These are phyloP conservation scores for Habroteleia sp. DNA, from an alignment of 2,888 invertebrate genomes.

Conservation along the genomic window DNA sequence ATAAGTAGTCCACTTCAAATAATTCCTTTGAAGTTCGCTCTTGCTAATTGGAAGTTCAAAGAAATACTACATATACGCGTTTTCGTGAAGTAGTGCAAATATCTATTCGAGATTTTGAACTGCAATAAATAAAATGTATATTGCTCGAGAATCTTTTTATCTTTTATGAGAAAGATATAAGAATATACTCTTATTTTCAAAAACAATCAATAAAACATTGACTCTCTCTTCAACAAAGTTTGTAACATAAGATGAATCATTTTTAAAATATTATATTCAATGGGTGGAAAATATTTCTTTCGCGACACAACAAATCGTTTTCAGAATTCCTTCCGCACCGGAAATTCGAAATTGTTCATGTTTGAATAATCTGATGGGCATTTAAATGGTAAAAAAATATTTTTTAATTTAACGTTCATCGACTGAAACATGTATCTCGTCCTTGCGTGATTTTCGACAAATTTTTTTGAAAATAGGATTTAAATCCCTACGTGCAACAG, in stretches of 20 bases:
- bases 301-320: too few species aligned
- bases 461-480: slow-evolving; percentile 65
- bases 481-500: slow-evolving; percentile 46
- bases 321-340: too few species aligned
- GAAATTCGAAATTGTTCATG: too few species aligned
- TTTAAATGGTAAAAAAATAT: slow-evolving; percentile 44
- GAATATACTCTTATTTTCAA: too few species aligned
- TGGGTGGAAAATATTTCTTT: too few species aligned
- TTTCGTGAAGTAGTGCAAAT: slow-evolving; percentile 49
- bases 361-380: slow-evolving; percentile 5
- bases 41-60: slow-evolving; percentile 58
- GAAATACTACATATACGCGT: slow-evolving; percentile 28
- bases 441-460: slow-evolving; percentile 18
- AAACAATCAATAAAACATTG: too few species aligned
- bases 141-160: too few species aligned
- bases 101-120: slow-evolving; percentile 34
- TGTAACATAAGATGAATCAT: too few species aligned
- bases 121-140: slow-evolving; percentile 27
- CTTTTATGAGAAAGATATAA: too few species aligned
- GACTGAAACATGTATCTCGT: slow-evolving; percentile 29
- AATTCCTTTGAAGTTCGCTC: slow-evolving; percentile 56
- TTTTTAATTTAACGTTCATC: slow-evolving; percentile 32
- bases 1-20: slow-evolving; percentile 58
- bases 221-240: too few species aligned
- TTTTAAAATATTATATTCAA: too few species aligned